These are phyloP conservation scores for Paracentrotus lividus DNA, from an alignment of 53 echinoderm and acorn worm species.

Conservation along the genomic window DNA sequence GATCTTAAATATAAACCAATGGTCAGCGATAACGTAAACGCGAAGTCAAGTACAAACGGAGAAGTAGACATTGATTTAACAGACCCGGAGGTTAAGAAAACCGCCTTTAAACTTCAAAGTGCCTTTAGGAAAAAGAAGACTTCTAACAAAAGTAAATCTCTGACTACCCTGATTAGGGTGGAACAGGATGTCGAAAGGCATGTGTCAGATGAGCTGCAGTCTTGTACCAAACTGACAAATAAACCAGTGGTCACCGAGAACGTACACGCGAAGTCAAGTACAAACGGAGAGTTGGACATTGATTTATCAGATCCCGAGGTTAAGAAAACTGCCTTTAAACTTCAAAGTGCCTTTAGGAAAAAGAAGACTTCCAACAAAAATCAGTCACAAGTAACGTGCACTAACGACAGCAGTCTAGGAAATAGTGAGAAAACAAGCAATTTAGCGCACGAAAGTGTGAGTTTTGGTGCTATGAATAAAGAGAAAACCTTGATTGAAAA, in stretches of 20 bases:
- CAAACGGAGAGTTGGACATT: neutral
- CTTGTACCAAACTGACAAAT: neutral
- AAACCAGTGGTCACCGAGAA: neutral
- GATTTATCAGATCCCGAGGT: slow-evolving; percentile 65
- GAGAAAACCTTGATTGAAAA: neutral
- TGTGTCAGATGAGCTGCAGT: too few species aligned
- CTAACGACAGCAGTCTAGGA: neutral
- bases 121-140: slow-evolving; percentile 45
- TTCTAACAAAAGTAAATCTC: slow-evolving; percentile 2
- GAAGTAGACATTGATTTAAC: slow-evolving; percentile 39
- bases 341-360: slow-evolving; percentile 47
- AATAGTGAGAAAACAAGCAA: neutral
- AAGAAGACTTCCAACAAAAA: slow-evolving; percentile 26
- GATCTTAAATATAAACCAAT: neutral
- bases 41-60: neutral
- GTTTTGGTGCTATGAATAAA: neutral
- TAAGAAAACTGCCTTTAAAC: slow-evolving; percentile 36
- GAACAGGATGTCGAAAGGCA: neutral
- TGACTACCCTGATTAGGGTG: neutral
- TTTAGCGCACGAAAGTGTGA: neutral
- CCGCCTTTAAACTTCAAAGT: slow-evolving; percentile 44
- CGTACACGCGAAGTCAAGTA: neutral
- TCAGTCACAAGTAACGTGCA: neutral
- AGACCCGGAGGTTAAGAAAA: slow-evolving; percentile 62
- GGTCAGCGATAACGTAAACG: neutral